Evolutionary conservation across 30 jellyfish, hydroid and myxozoan genomes (phyloP), one percentile per base, ranked within the genome.

Genomic region (Phacellophora camtschatica): DNA sequence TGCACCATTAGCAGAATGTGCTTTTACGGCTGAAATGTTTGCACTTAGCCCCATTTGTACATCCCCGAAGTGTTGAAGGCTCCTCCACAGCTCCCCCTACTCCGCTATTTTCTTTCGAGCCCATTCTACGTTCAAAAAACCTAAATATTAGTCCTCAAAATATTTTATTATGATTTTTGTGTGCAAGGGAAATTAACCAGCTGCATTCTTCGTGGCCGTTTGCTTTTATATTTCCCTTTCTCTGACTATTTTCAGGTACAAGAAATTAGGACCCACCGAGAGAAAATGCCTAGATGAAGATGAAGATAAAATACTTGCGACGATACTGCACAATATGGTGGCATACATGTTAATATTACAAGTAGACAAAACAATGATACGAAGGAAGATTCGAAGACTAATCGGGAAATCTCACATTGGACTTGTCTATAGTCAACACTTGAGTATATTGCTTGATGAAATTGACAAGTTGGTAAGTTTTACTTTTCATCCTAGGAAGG

Each of bases 401-500:
- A 88, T 90, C 15, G 98, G 94, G 2, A 85, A 83, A 37, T 66
- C 98, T 0, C 98, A 90, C 59, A 80, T 90, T n/a, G 98, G 98
- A 24, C 71, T 90, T 22, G 11, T 18, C 7, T 84, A 90, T 64
- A 90, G 95, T 4, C 96, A 79, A 51, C 82, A 71, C 34, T 70
- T 90, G 45, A 94, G 84, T 75, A 57, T 41, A 39, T 46, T 90
- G 72, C 83, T 90, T 74, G 96, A 84, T 59, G 49, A 69, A 24
- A 22, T 90, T 43, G 95, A 84, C 2, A 69, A 79, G n/a, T 65
- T 90, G 93, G 97, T 90, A 56, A 18, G 87, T 74, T 19, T 36
- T 37, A 4, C 20, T 22, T 42, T 5, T 9, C 2, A 3, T 7
- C n/a, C 32, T 28, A 18, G 10, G 66, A 8, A 39, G 13, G 4